These are phyloP conservation scores for Gorsachius goisagi DNA, from an alignment of 2,113 vertebrate species.

Conservation along the genomic window DNA sequence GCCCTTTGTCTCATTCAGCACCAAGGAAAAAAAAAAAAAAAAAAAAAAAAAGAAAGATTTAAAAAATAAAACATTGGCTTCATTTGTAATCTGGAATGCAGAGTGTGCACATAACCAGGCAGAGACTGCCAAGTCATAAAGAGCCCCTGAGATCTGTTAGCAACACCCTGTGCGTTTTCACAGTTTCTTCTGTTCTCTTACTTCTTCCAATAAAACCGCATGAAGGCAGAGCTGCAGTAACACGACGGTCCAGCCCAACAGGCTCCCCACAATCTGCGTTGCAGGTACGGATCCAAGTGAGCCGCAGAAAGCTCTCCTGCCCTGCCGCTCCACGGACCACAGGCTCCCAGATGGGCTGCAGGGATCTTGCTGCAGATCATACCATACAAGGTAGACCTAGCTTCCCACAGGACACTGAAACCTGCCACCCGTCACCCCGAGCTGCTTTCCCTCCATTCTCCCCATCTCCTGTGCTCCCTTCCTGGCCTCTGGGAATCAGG, in stretches of 20 bases:
- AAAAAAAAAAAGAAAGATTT: too few species aligned
- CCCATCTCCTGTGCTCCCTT: background rate
- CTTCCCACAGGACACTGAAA: background rate
- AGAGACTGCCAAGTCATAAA: background rate
- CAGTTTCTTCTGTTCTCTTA: background rate
- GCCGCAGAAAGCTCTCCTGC: background rate
- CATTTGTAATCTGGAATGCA: background rate
- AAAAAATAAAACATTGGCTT: background rate
- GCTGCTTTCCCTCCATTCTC: background rate
- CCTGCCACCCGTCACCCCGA: background rate
- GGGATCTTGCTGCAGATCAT: background rate
- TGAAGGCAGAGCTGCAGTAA: background rate
- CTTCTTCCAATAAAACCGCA: background rate
- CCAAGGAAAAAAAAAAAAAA: background rate
- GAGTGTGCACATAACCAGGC: background rate
- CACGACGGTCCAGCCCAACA: background rate
- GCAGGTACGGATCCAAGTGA: accelerated
- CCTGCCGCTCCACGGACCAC: accelerated
- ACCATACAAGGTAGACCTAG: background rate
- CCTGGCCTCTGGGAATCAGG: background rate
- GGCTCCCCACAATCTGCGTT: accelerated
- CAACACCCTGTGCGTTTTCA: background rate
- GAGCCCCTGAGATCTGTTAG: background rate
- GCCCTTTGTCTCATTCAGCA: background rate
- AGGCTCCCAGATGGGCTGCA: background rate